phyloP scores from a whole-genome alignment of 1,140 invertebrate genomes.

The Drosophila ambigua region DNA sequence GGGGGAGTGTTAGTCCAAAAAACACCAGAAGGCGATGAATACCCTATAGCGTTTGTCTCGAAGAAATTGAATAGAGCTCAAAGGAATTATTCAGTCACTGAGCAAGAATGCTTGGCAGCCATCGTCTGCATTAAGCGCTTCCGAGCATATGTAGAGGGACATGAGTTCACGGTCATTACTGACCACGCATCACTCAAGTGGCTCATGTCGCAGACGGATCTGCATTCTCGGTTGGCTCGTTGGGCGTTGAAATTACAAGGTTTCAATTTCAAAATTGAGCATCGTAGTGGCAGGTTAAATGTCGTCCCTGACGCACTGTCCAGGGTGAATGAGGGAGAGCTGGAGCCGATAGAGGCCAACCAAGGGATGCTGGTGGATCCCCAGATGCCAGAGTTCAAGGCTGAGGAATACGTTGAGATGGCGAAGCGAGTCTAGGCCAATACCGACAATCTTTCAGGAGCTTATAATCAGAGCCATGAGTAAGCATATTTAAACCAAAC shows the following conservation, averaged over 20 bases:
- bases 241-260: not conserved
- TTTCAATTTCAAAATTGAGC: not conserved
- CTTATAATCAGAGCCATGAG: slow-evolving; percentile 5
- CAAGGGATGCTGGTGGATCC: not conserved
- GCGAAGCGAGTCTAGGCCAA: not conserved
- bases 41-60: not conserved
- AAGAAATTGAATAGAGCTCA: not conserved
- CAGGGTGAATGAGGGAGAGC: not conserved
- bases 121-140: not conserved
- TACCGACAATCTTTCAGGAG: too few relatives aligned
- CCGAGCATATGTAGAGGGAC: not conserved
- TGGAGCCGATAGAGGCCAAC: too few relatives aligned
- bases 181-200: not conserved
- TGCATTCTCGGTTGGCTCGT: not conserved
- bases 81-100: not conserved
- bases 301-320: slow-evolving; percentile 1
- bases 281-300: not conserved
- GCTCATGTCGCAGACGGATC: not conserved
- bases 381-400: not conserved
- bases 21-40: not conserved
- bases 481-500: slow-evolving; percentile 29
- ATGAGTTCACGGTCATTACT: slow-evolving; percentile 1
- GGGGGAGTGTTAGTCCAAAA: not conserved
- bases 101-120: slow-evolving; percentile 1
- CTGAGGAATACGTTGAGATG: not conserved